Evolutionary conservation across 2,797 vertebrate genomes (phyloP), one percentile per base, ranked within the genome.

Genomic region (Thripadectes ignobilis): DNA sequence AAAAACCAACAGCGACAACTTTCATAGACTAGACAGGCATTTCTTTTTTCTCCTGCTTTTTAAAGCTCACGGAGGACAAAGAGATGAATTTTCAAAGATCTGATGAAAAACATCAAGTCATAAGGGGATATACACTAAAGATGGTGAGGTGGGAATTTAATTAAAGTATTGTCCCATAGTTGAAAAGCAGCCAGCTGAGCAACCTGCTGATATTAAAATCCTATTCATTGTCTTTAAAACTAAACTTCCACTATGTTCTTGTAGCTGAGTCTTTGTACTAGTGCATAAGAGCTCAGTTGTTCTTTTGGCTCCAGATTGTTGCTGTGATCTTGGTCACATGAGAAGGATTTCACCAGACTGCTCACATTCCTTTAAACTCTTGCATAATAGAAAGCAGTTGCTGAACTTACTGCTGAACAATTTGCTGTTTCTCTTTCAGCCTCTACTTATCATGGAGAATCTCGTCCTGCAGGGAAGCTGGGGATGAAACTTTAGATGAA

Each of bases 331-430:
- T 55, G 36, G 65, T 92, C 95, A 95, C 78, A 79, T 93, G 91
- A 92, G 66, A 48, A 88, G 55, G 62, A 62, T 96, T 97, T 96
- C 43, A 0, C 77, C 74, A 90, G 83, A 58, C 23, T 29, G 27
- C 32, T 97, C 89, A 98, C 98, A 99, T 98, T 97, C 98, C 98
- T 98, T 98, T 98, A 96, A 98, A 98, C 97, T 98, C 98, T 92
- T 99, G 98, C 98, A 98, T 98, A 97, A 99, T 97, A 77, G 98
- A 98, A 93, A 98, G 97, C 49, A 98, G 98, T 89, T 98, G 98
- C 84, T 98, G 97, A 71, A 97, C 98, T 93, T 75, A 96, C 93
- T 98, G 98, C 96, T 98, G 98, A 97, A 98, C 59, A 51, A 72
- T 97, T 97, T 93, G 97, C 80, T 98, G 97, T 93, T 99, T 98